These are phyloP conservation scores for Holocentrus rufus DNA, from an alignment of 2,797 vertebrate species.

Conservation along the genomic window DNA sequence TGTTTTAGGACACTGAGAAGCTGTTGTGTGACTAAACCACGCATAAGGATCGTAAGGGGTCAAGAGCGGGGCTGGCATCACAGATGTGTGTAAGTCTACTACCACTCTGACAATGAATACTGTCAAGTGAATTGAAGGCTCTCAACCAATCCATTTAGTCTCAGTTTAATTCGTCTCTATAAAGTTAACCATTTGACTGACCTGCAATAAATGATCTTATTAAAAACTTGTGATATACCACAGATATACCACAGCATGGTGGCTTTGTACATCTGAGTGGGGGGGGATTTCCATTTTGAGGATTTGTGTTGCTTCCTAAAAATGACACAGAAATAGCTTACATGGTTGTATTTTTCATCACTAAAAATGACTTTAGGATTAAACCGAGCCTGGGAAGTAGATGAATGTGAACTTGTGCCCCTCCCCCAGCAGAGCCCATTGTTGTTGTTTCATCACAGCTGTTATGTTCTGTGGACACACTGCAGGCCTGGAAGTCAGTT, in stretches of 20 bases:
- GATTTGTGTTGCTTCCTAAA: constrained; percentile 25
- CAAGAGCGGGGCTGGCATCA: neutral
- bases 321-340: constrained; percentile 11
- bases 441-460: constrained; percentile 64
- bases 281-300: neutral
- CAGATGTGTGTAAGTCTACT: constrained; percentile 21
- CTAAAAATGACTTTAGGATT: constrained; percentile 44
- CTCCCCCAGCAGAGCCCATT: constrained; percentile 48
- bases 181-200: neutral
- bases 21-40: constrained; percentile 43
- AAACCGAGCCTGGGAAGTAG: constrained; percentile 51
- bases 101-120: constrained; percentile 1
- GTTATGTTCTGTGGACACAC: constrained; percentile 43
- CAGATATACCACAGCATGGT: too few species aligned
- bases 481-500: constrained; percentile 45
- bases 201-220: neutral
- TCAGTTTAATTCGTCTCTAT: neutral
- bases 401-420: constrained; percentile 50
- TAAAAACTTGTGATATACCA: too few species aligned
- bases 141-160: neutral
- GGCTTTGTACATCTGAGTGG: too few species aligned
- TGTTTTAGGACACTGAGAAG: constrained; percentile 51
- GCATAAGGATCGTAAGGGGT: constrained; percentile 21
- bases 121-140: neutral
- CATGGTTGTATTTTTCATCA: constrained; percentile 16